These are phyloP conservation scores for Acleris emargana DNA, from an alignment of 2,888 invertebrate species.

Conservation along the genomic window DNA sequence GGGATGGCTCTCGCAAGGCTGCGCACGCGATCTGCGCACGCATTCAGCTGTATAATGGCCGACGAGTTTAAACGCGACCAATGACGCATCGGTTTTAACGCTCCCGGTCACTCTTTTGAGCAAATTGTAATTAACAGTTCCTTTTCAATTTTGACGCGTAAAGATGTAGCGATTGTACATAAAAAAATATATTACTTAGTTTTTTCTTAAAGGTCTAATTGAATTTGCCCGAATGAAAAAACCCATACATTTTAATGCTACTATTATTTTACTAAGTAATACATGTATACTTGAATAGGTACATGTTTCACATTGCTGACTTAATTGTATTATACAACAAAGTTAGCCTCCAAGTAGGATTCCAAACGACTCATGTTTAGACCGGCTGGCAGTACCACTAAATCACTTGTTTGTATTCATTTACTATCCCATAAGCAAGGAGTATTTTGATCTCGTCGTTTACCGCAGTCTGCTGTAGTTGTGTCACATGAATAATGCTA, in stretches of 20 bases:
- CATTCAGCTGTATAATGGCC: conserved; percentile 66
- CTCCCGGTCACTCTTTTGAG: conserved; percentile 64
- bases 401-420: too few relatives aligned
- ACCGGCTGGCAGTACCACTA: too few relatives aligned
- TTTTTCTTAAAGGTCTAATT: not conserved
- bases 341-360: too few relatives aligned
- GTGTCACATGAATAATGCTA: not conserved
- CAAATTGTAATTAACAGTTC: conserved; percentile 57
- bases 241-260: too few relatives aligned
- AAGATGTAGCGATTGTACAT: not conserved
- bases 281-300: too few relatives aligned
- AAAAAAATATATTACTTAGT: not conserved
- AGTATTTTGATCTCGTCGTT: too few relatives aligned
- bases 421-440: too few relatives aligned
- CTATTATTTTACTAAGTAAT: too few relatives aligned
- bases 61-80: conserved; percentile 56
- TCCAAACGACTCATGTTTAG: too few relatives aligned
- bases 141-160: conserved; percentile 38
- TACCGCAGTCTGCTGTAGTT: not conserved
- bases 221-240: not conserved
- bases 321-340: too few relatives aligned
- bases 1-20: conserved; percentile 81
- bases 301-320: too few relatives aligned
- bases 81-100: conserved; percentile 81
- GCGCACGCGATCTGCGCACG: conserved; percentile 79